These are phyloP conservation scores for Sialis fuliginosa DNA, from an alignment of 2,888 invertebrate species.

Conservation along the genomic window DNA sequence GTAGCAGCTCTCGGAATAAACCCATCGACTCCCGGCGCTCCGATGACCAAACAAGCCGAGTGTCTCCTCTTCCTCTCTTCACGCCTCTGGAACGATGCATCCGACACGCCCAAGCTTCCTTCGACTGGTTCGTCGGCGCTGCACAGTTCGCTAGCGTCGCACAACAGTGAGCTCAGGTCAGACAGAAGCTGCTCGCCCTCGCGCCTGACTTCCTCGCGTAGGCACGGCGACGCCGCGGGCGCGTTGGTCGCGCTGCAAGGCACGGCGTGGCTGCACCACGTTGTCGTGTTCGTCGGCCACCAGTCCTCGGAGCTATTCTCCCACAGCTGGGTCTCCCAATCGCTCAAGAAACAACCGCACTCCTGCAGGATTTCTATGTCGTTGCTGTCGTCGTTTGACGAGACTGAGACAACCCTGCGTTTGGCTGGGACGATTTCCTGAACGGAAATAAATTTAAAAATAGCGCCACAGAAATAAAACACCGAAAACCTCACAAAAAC, in stretches of 20 bases:
- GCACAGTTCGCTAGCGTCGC: slow-evolving; percentile 25
- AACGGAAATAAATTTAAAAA: neutral
- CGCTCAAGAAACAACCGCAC: neutral
- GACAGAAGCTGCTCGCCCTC: slow-evolving; percentile 44
- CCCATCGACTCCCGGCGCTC: no score
- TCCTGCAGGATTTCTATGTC: slow-evolving; percentile 12
- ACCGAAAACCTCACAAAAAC: no score
- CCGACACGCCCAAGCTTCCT: slow-evolving; percentile 40
- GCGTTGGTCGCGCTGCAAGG: slow-evolving; percentile 18
- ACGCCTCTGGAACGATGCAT: slow-evolving; percentile 10
- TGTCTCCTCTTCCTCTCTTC: slow-evolving; percentile 41
- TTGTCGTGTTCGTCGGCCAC: slow-evolving; percentile 19
- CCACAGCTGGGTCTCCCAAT: neutral
- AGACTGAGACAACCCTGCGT: slow-evolving; percentile 12
- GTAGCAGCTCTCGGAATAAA: no score
- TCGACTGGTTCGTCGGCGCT: slow-evolving; percentile 20
- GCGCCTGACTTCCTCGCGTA: slow-evolving; percentile 33
- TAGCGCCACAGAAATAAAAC: no score
- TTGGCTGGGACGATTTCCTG: slow-evolving; percentile 11
- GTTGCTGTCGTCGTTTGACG: slow-evolving; percentile 17
- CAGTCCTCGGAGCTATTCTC: slow-evolving; percentile 6
- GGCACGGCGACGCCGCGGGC: slow-evolving; percentile 13
- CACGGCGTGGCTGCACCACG: slow-evolving; percentile 23
- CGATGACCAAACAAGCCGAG: slow-evolving; percentile 21
- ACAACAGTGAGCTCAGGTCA: slow-evolving; percentile 37